Base-by-base conservation (phyloP, 2,888 invertebrate species). In the Acrocyrtus sp. region DNA sequence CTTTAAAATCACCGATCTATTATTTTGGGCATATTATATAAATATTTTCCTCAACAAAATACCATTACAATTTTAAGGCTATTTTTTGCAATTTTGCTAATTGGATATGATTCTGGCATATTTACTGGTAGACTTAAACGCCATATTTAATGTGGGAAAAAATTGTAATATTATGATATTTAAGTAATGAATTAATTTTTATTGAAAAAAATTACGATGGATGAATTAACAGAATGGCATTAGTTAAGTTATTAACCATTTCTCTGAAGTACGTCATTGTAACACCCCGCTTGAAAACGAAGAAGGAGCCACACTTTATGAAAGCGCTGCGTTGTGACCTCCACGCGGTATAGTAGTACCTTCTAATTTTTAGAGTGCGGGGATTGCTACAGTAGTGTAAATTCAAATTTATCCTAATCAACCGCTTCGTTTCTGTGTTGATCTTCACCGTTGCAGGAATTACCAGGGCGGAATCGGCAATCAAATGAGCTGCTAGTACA, bases 151-250 rank as follows among this genome's bases (percentile, higher is more conserved):
- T n/a, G n/a, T n/a, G n/a, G n/a, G n/a, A n/a, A n/a, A n/a, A n/a
- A n/a, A n/a, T n/a, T n/a, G n/a, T n/a, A n/a, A n/a, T n/a, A n/a
- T n/a, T n/a, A n/a, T n/a, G n/a, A n/a, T n/a, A n/a, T n/a, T n/a
- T n/a, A n/a, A n/a, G n/a, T n/a, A n/a, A n/a, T n/a, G n/a, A n/a
- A n/a, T n/a, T n/a, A n/a, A n/a, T n/a, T 34, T 34, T 34, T 34
- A 34, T 34, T 34, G 34, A 34, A 34, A n/a, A n/a, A n/a, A 34
- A 5, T 34, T 34, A 34, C 34, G 5, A 8, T 26, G 56, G 56
- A 1, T 56, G 22, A 56, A 56, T 56, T 56, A 56, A 56, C 4
- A 56, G 2, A 8, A 56, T 39, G 12, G 56, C 39, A 15, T 56
- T 39, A 1, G 39, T 39, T 4, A 56, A 19, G 21, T 56, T 56